Base-by-base conservation (phyloP, 2,888 invertebrate genomes). In the Dinocampus coccinellae region DNA sequence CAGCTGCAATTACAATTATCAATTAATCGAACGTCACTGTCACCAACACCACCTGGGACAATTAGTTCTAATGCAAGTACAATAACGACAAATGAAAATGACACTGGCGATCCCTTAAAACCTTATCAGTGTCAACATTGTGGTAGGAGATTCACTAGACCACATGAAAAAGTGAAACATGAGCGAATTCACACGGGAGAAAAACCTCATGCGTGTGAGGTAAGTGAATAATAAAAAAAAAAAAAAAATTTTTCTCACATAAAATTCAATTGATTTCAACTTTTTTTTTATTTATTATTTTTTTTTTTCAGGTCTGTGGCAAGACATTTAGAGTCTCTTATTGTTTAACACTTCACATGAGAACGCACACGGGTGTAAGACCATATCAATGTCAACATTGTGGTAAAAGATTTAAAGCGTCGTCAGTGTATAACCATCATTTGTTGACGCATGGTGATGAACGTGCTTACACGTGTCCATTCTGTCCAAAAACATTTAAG, bases 121-220 rank as follows among this genome's bases (percentile, higher is more conserved):
- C 91, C 91, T 1, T 94, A 93, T 84, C 90, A 90, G 62, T 95
- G 95, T 80, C 90, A 92, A 71, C 94, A 92, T 82, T 95, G 95
- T 80, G 91, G 91, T 0, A 89, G 93, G 68, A 89, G 92, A 73
- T 95, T 95, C 80, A 89, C 91, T 1, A 89, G 94, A 53, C 94
- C 95, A 0, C 94, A 93, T 79, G 94, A 95, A 80, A 94, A 94
- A 85, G 94, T 95, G 0, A 94, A 94, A 85, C 95, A 95, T 80
- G 95, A 95, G 85, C 89, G 95, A n/a, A 93, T 94, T 81, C 95
- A 95, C 79, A 95, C 95, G 0, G 93, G 93, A 83, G 94, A 94
- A 81, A 94, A 94, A 80, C 95, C 95, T 0, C 93, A 94, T 80
- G 89, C 91, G 68, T 95, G 95, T 80, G 93, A 93, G 84, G 87